Percentiles rank a stretch among this genome's conserved stretches.
Evolutionary conservation across 2,888 invertebrate genomes (phyloP).

Genomic region (Yponomeuta cagnagella): DNA sequence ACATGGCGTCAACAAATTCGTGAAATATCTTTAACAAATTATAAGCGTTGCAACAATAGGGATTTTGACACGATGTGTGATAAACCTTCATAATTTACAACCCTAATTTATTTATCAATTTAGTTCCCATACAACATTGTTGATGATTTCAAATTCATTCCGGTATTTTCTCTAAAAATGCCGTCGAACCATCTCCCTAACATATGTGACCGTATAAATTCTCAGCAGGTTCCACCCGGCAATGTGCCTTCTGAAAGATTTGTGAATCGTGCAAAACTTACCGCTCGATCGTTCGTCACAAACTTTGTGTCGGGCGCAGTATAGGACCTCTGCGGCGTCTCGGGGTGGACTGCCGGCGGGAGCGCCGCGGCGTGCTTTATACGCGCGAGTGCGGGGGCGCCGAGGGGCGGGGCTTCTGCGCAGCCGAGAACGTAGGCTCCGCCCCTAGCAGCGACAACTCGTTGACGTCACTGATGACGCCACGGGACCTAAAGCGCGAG

Average conservation of each 20-base stretch:
- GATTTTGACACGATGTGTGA: too few species aligned
- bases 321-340: slow-evolving; percentile 29
- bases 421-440: slow-evolving; percentile 43
- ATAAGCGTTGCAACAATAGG: too few species aligned
- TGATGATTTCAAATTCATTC: too few species aligned
- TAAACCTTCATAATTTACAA: too few species aligned
- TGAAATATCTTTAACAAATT: too few species aligned
- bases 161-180: too few species aligned
- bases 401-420: slow-evolving; percentile 45
- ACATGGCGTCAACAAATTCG: too few species aligned
- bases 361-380: slow-evolving; percentile 43
- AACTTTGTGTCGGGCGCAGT: slow-evolving; percentile 46
- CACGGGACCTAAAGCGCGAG: neutral
- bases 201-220: neutral
- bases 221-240: neutral
- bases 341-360: slow-evolving; percentile 28
- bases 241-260: neutral
- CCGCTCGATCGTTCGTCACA: slow-evolving; percentile 51
- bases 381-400: slow-evolving; percentile 36
- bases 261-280: slow-evolving; percentile 39
- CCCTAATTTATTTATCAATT: too few species aligned
- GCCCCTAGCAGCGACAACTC: slow-evolving; percentile 51
- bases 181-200: neutral
- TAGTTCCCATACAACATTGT: too few species aligned
- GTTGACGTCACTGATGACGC: slow-evolving; percentile 40